Evolutionary conservation across 2,113 vertebrate species (phyloP).

Genomic region (Rhipidura dahli): DNA sequence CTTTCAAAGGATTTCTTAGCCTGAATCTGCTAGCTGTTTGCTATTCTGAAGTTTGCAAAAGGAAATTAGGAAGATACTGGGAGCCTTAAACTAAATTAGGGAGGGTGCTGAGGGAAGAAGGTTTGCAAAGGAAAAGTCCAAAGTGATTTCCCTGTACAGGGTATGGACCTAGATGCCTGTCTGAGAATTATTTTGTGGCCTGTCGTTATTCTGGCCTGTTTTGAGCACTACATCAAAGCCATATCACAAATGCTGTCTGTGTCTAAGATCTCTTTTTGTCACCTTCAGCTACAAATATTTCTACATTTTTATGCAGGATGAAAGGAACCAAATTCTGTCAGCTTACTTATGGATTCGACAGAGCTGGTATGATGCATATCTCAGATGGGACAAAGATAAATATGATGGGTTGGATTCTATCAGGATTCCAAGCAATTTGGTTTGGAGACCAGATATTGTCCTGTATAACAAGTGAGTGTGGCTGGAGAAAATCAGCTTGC

Average conservation of each 20-base stretch:
- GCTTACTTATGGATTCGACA: constrained; percentile 95
- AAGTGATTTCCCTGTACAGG: not conserved
- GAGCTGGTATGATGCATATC: constrained; percentile 89
- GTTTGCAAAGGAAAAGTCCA: not conserved
- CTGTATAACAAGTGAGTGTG: constrained; percentile 93
- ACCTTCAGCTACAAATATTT: not conserved
- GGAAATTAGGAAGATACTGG: not conserved
- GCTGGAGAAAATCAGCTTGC: not conserved
- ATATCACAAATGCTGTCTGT: not conserved
- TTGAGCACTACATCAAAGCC: not conserved
- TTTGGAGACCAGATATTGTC: constrained; percentile 97
- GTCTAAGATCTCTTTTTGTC: not conserved
- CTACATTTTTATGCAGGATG: constrained; percentile 77
- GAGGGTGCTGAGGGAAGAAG: not conserved
- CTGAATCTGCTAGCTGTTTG: not conserved
- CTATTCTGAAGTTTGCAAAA: not conserved
- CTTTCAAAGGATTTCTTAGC: not conserved
- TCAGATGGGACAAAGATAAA: constrained; percentile 91
- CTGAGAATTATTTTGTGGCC: not conserved
- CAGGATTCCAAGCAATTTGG: constrained; percentile 90
- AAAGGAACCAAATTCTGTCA: constrained; percentile 94
- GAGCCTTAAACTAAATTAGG: not conserved
- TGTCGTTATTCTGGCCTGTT: not conserved
- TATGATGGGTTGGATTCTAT: constrained; percentile 95
- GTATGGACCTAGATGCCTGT: not conserved